Conservation (phyloP, 2,113 vertebrate genomes). For the Lonchura striata region DNA sequence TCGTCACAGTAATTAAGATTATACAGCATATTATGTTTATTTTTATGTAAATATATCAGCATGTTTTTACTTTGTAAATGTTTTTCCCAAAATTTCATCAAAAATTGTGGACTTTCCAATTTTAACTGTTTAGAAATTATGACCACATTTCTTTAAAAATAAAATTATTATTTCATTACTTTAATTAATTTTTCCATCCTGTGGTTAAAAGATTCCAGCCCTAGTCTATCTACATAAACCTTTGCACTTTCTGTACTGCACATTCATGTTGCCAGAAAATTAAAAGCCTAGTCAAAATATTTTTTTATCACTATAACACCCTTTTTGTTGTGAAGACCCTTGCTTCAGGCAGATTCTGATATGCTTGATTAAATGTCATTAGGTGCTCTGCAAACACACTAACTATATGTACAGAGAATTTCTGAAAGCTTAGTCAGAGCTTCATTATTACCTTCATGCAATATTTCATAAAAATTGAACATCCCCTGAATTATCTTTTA, state of each 20-base stretch:
- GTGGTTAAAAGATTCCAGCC: neutral
- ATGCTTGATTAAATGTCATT: neutral
- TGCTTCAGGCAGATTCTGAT: neutral
- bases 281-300: neutral
- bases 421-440: neutral
- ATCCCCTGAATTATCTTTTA: neutral
- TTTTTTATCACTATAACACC: neutral
- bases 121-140: neutral
- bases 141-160: neutral
- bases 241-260: neutral
- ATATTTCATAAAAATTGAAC: neutral
- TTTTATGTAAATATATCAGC: neutral
- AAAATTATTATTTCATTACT: neutral
- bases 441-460: neutral
- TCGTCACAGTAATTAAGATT: neutral
- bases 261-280: neutral
- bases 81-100: neutral
- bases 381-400: neutral
- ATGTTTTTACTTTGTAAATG: neutral
- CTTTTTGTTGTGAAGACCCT: neutral
- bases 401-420: neutral
- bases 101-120: neutral
- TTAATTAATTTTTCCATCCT: neutral
- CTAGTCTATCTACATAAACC: neutral
- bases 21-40: neutral